phyloP scores from a whole-genome alignment of 2,113 vertebrate species.

The Plecotus auritus region DNA sequence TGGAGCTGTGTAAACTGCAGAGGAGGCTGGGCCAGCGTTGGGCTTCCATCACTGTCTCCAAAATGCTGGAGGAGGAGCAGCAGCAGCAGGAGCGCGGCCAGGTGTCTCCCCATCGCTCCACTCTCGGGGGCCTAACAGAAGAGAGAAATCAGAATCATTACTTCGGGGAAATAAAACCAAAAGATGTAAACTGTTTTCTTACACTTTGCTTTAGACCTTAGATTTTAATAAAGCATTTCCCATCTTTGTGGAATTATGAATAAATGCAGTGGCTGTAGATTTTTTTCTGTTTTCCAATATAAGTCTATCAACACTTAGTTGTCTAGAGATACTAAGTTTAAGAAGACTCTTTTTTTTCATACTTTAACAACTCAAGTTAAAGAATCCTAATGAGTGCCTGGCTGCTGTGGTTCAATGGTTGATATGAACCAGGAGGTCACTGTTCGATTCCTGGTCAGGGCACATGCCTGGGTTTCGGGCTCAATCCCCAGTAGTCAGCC shows the following conservation, averaged over 20 bases:
- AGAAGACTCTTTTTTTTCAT: not conserved
- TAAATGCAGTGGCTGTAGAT: not conserved
- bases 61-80: slow-evolving; percentile 87
- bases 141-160: slow-evolving; percentile 13
- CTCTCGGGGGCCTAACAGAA: slow-evolving; percentile 82
- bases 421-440: too few relatives aligned
- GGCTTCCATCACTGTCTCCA: slow-evolving; percentile 84
- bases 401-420: too few relatives aligned
- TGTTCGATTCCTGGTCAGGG: too few relatives aligned
- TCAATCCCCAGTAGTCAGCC: too few relatives aligned
- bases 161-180: not conserved
- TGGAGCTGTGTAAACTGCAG: slow-evolving; percentile 88
- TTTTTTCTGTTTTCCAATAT: not conserved
- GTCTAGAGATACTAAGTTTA: not conserved
- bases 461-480: too few relatives aligned
- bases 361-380: not conserved
- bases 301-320: not conserved
- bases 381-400: not conserved
- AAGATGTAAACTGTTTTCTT: not conserved
- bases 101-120: slow-evolving; percentile 89
- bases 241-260: not conserved
- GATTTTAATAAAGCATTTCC: not conserved
- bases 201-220: not conserved
- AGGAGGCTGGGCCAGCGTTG: slow-evolving; percentile 77
- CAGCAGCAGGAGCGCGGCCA: slow-evolving; percentile 84